A percentile compares a stretch with the other conserved stretches of the same genome.
phyloP scores from a whole-genome alignment of 2,888 invertebrate species.

The Doris montereyensis region DNA sequence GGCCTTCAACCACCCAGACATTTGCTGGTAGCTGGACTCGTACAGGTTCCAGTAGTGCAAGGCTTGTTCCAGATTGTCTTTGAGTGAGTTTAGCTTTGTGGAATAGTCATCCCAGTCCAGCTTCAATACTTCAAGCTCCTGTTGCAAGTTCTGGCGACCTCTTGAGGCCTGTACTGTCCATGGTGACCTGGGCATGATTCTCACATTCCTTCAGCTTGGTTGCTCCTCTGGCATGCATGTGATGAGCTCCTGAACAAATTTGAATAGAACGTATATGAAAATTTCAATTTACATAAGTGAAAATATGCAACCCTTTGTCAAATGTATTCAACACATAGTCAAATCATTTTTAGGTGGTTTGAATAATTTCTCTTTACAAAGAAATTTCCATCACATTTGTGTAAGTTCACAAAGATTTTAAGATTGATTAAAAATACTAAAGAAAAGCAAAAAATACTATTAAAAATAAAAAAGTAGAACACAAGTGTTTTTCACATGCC shows the following conservation, averaged over 20 bases:
- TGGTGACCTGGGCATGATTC: conserved; percentile 75
- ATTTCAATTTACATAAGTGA: no score
- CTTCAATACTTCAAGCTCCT: conserved; percentile 63
- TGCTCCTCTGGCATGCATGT: conserved; percentile 75
- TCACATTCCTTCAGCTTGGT: conserved; percentile 80
- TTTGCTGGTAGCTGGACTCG: conserved; percentile 84
- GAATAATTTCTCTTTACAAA: no score
- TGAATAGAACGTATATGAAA: no score
- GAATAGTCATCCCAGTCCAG: conserved; percentile 67
- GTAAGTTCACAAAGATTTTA: no score
- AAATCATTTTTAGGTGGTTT: no score
- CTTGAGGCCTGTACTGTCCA: conserved; percentile 78
- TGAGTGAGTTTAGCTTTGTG: conserved; percentile 77
- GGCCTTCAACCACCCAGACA: conserved; percentile 89
- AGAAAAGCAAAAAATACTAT: no score
- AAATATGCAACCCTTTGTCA: no score
- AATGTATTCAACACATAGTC: no score
- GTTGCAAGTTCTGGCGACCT: conserved; percentile 65
- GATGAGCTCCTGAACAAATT: conserved; percentile 77
- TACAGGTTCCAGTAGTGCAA: conserved; percentile 90
- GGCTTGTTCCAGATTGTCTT: conserved; percentile 75
- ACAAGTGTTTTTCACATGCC: no score
- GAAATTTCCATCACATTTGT: no score
- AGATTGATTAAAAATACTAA: no score
- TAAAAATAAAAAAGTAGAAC: no score